Evolutionary conservation across 2,888 invertebrate genomes (phyloP), one percentile per base, ranked within the genome.

Genomic region (Synergus laeviventris): DNA sequence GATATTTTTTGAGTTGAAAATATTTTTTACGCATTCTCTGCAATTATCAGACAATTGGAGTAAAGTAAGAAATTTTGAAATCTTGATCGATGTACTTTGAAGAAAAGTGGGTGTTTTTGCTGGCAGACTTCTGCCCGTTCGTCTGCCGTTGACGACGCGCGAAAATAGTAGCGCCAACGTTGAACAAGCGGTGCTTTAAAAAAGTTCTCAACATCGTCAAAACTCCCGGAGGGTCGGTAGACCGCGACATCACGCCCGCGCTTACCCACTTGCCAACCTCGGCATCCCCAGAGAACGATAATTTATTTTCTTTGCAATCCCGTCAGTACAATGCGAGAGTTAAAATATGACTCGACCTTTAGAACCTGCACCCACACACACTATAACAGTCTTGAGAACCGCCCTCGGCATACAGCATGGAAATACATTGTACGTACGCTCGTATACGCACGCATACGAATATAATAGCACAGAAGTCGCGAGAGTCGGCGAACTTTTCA

Each of bases 221-320:
- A 66, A 66, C 42, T 24, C 45, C 45, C 42, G 45, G n/a, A 66
- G 66, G 66, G 66, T 66, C 66, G 66, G 66, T 66, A 66, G 66
- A 66, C 24, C 66, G 66, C 66, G 66, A 45, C 66, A 66, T 66
- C 66, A 66, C 45, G 66, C 45, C 60, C 66, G 66, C 24, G 24
- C 66, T 66, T 45, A 66, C 24, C 66, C 45, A 66, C 66, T 66
- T 45, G 66, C 42, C 42, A 66, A 66, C 42, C 66, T 42, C 21
- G 39, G 39, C 24, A 21, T 66, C 66, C 39, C 66, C 45, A 24
- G 45, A 66, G 66, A 45, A 66, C 78, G 84, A 85, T 86, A 85
- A 87, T 86, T 87, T 85, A 87, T 87, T 85, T 84, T 82, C 82
- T 82, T 81, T 83, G 83, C 85, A 84, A 84, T 86, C 84, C 84